Conservation (phyloP, 2,797 vertebrate genomes). For the Acropternis orthonyx region DNA sequence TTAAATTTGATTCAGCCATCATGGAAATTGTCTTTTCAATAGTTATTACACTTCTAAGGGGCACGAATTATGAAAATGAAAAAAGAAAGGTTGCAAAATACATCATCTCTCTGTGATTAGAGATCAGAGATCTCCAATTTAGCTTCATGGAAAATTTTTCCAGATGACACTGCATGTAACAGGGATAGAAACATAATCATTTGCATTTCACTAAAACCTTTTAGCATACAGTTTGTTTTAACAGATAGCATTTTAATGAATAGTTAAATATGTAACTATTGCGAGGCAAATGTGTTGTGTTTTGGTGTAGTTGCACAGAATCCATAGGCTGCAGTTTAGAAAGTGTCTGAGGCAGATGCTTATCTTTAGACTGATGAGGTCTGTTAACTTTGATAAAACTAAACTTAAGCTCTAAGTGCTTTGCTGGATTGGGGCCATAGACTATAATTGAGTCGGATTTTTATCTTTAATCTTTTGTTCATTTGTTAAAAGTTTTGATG, state of each 20-base stretch:
- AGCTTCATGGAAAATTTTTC: neutral
- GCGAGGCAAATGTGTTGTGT: neutral
- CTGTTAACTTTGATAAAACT: conserved; percentile 46
- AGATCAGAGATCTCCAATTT: neutral
- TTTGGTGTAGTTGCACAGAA: neutral
- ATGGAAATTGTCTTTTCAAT: neutral
- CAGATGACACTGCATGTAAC: neutral
- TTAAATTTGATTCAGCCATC: neutral
- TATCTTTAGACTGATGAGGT: conserved; percentile 46
- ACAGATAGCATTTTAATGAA: neutral
- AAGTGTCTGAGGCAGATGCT: conserved; percentile 40
- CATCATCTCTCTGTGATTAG: neutral
- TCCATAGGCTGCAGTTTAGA: neutral
- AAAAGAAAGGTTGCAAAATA: neutral
- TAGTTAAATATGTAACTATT: neutral
- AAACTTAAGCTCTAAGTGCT: conserved; percentile 47
- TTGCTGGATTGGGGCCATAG: conserved; percentile 44
- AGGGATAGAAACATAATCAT: neutral
- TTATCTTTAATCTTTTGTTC: conserved; percentile 33
- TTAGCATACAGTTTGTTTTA: neutral
- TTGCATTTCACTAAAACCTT: neutral
- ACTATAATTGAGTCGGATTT: conserved; percentile 27
- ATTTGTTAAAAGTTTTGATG: conserved; percentile 36
- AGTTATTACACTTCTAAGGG: neutral
- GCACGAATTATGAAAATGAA: neutral